Conservation (phyloP, 1,140 invertebrate genomes). For the Homalodisca vitripennis region DNA sequence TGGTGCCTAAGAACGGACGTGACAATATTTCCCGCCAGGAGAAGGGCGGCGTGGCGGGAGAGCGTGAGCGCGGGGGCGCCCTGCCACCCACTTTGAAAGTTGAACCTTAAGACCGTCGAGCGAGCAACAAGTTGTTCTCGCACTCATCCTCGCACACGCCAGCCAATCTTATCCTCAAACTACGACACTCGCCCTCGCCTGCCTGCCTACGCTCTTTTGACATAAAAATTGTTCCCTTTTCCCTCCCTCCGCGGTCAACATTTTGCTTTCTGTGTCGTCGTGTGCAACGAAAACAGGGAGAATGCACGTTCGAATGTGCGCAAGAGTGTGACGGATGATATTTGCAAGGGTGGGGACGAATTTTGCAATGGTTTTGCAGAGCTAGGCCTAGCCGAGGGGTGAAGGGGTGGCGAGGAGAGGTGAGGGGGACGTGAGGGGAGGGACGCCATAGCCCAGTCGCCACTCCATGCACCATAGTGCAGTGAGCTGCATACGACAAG, state of each 20-base stretch:
- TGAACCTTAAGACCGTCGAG: too few relatives aligned
- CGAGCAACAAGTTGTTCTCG: not conserved
- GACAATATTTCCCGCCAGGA: too few relatives aligned
- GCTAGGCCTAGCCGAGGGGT: conserved; percentile 23
- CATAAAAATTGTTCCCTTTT: not conserved
- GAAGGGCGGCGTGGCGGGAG: too few relatives aligned
- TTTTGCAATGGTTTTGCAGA: conserved; percentile 35
- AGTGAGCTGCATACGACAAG: conserved; percentile 30
- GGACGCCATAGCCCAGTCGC: conserved; percentile 30
- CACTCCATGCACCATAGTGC: conserved; percentile 34
- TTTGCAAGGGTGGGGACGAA: conserved; percentile 33
- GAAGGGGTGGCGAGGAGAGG: conserved; percentile 6
- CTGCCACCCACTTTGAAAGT: too few relatives aligned
- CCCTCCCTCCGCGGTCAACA: not conserved
- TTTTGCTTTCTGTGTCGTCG: conserved; percentile 8
- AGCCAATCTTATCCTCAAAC: not conserved
- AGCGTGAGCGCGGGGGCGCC: too few relatives aligned
- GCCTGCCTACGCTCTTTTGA: too few relatives aligned
- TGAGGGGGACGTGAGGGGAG: conserved; percentile 14
- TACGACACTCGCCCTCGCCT: not conserved
- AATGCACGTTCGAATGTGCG: conserved; percentile 22
- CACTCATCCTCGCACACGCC: not conserved
- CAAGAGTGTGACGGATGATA: conserved; percentile 29
- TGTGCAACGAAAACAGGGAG: conserved; percentile 18
- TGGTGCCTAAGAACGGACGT: too few relatives aligned